Base-by-base conservation (phyloP, 2,888 invertebrate species). In the Asteroscopus sphinx region DNA sequence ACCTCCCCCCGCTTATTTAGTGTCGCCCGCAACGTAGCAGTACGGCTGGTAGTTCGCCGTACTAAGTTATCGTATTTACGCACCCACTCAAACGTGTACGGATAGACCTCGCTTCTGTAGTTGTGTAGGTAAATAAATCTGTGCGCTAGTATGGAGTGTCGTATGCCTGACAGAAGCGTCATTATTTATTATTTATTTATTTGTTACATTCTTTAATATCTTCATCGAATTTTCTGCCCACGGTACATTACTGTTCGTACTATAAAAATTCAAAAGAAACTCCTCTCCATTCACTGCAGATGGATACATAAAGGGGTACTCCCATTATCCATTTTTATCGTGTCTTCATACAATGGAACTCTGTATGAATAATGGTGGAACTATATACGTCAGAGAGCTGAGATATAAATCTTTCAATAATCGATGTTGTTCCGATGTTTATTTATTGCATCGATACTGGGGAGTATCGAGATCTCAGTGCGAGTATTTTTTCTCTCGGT, bases 371-470 rank as follows among this genome's bases (percentile, higher is more conserved):
- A 92, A 93, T 91, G 88, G 88, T 78, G 71, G 75, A 78, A 86
- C 84, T 85, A 82, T 82, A 83, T 80, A 82, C 87, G 83, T 87
- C 83, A 85, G 83, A 82, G 82, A 82, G 79, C 81, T 79, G 75
- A 86, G 88, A 90, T 88, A 93, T 94, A 94, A 92, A 93, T 93
- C 93, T 91, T 90, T 86, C 85, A 85, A 86, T 91, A 92, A 92
- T 92, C 91, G 91, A 89, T 89, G 88, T 84, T 83, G 80, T 80
- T 76, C 69, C 77, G 81, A 85, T 91, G 85, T 91, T 88, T 93
- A 92, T 93, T 91, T 92, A 92, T 92, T 86, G 89, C 84, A 81
- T 81, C 77, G 79, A 79, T 77, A 73, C 79, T 57, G 53, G 65
- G 53, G 65, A 76, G 79, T 85, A 88, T 91, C 87, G 85, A 86